These are phyloP conservation scores for Camponotus fellah DNA, from an alignment of 2,888 invertebrate genomes.

Conservation along the genomic window DNA sequence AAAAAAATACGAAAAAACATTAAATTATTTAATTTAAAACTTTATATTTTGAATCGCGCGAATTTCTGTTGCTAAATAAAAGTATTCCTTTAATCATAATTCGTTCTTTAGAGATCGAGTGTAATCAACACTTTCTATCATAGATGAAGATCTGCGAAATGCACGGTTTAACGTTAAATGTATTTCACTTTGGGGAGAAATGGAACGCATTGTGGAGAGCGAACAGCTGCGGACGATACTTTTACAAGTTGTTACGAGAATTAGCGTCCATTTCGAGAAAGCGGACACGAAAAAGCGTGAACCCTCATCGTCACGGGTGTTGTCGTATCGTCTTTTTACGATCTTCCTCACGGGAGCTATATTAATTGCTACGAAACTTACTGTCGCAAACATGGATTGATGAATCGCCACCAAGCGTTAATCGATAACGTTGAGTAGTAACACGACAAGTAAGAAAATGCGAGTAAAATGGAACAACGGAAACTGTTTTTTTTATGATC, in stretches of 20 bases:
- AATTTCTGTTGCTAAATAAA: background rate
- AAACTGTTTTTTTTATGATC: background rate
- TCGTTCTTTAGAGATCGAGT: background rate
- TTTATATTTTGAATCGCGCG: background rate
- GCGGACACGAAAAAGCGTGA: background rate
- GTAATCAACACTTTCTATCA: background rate
- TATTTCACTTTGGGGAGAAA: background rate
- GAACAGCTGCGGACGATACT: background rate
- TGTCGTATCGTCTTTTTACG: conserved; percentile 11
- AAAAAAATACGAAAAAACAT: background rate
- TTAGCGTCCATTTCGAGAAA: conserved; percentile 15
- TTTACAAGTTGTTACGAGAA: conserved; percentile 21
- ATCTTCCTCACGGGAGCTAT: background rate
- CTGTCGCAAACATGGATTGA: conserved; percentile 31
- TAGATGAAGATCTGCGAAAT: background rate
- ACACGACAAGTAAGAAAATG: conserved; percentile 47
- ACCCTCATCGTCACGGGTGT: background rate
- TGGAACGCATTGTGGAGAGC: conserved; percentile 2
- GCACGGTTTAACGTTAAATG: background rate
- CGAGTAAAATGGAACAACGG: background rate
- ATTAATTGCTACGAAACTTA: conserved; percentile 47
- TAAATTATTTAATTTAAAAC: background rate
- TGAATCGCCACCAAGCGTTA: conserved; percentile 33
- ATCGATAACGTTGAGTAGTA: conserved; percentile 39
- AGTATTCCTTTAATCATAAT: background rate